Percentiles rank a stretch among this genome's conserved stretches.
These are phyloP conservation scores for Centropus unirufus DNA, from an alignment of 2,113 vertebrate species.

Conservation along the genomic window DNA sequence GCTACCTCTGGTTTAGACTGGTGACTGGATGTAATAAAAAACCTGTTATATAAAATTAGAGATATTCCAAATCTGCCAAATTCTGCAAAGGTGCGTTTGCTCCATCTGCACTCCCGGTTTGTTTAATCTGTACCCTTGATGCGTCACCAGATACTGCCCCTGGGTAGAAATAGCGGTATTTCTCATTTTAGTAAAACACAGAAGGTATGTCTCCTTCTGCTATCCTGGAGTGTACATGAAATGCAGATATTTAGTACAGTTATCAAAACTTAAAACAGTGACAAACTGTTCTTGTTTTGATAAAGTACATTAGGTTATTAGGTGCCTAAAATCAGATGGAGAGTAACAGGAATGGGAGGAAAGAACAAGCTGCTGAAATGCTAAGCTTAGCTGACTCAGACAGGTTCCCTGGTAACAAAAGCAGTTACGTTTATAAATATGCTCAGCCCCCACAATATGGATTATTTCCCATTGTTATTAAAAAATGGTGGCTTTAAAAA, in stretches of 20 bases:
- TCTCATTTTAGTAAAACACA: neutral
- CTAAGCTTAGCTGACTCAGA: slow-evolving; percentile 72
- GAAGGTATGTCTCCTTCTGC: neutral
- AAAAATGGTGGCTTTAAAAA: slow-evolving; percentile 54
- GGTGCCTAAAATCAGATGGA: slow-evolving; percentile 69
- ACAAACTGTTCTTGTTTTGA: slow-evolving; percentile 34
- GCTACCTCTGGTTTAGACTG: neutral
- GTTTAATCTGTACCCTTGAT: neutral
- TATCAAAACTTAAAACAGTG: neutral
- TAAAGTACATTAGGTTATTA: slow-evolving; percentile 60
- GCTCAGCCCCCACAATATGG: slow-evolving; percentile 57
- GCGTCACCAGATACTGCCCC: neutral
- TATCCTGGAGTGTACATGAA: neutral
- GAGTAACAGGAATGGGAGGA: slow-evolving; percentile 33
- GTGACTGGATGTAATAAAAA: neutral
- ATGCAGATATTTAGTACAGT: neutral
- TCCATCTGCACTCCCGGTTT: neutral
- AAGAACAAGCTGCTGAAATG: slow-evolving; percentile 71
- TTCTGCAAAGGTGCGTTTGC: neutral
- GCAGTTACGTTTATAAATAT: slow-evolving; percentile 72
- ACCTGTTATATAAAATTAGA: neutral
- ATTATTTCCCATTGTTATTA: slow-evolving; percentile 63
- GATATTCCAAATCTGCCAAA: neutral
- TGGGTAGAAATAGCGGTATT: neutral
- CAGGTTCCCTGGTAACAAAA: slow-evolving; percentile 76